These are phyloP conservation scores for Tenthredo amoena DNA, from an alignment of 2,888 invertebrate species.

Conservation along the genomic window DNA sequence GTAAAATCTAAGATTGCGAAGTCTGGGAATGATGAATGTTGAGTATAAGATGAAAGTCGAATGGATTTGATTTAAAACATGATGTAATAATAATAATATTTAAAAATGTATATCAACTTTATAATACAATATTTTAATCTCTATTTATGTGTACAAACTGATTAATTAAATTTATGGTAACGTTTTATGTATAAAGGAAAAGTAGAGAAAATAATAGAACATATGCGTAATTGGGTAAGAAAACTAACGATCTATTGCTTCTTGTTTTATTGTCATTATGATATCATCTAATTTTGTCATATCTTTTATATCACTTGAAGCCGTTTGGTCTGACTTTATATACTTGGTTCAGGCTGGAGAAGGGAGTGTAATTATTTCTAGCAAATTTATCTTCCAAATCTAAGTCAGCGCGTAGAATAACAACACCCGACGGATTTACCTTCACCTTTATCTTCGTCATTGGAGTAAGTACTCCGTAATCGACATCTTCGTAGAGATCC, in stretches of 20 bases:
- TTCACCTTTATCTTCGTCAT: conserved; percentile 95
- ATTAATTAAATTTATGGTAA: conserved; percentile 39
- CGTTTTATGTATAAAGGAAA: neutral
- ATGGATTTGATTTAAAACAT: neutral
- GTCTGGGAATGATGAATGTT: neutral
- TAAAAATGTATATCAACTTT: conserved; percentile 7
- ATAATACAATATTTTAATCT: neutral
- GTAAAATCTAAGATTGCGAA: neutral
- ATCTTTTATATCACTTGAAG: conserved; percentile 64
- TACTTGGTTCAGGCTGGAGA: conserved; percentile 80
- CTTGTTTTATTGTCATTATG: neutral
- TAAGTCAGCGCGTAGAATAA: conserved; percentile 90
- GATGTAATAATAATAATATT: neutral
- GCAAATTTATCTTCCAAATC: conserved; percentile 80
- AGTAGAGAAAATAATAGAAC: neutral
- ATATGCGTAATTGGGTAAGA: neutral
- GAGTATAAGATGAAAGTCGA: neutral
- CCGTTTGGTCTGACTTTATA: conserved; percentile 79
- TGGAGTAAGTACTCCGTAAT: conserved; percentile 90
- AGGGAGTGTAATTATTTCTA: conserved; percentile 73
- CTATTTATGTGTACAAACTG: neutral
- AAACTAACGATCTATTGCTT: conserved; percentile 14
- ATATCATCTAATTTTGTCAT: conserved; percentile 27
- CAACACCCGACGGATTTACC: conserved; percentile 95
- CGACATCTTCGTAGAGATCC: conserved; percentile 94